A percentile compares a stretch with the other conserved stretches of the same genome.
phyloP scores from a whole-genome alignment of 2,888 invertebrate genomes.

The Eupeodes latifasciatus region DNA sequence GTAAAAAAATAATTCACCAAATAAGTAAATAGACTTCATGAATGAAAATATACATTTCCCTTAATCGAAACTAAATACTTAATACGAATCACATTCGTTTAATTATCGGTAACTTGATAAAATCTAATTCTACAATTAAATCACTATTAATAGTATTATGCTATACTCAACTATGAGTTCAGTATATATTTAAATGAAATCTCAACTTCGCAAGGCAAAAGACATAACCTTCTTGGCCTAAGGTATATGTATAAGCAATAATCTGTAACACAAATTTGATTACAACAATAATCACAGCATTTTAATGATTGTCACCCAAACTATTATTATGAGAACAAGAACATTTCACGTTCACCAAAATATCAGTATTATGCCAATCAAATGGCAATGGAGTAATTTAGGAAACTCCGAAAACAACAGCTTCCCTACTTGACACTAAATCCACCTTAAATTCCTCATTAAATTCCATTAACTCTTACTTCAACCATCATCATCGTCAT shows the following conservation, averaged over 20 bases:
- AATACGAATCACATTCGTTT: not conserved
- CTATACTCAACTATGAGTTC: not conserved
- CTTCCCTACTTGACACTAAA: not conserved
- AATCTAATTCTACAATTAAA: not conserved
- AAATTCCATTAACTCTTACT: conserved; percentile 1
- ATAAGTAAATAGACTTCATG: no score
- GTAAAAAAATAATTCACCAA: no score
- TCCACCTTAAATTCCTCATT: conserved; percentile 5
- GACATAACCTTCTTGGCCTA: no score
- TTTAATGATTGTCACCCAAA: conserved; percentile 48
- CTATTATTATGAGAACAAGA: not conserved
- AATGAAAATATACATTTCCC: no score
- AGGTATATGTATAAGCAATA: not conserved
- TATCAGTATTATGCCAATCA: conserved; percentile 53
- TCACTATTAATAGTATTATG: not conserved
- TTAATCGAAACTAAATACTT: not conserved
- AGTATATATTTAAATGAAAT: conserved; percentile 3
- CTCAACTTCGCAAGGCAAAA: conserved; percentile 18
- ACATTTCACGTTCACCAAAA: not conserved
- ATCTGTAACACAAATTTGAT: conserved; percentile 47
- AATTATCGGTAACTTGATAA: not conserved
- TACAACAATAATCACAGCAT: conserved; percentile 52
- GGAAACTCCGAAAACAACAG: not conserved
- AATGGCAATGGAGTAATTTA: conserved; percentile 36
- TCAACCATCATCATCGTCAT: conserved; percentile 4